phyloP scores from a whole-genome alignment of 2,113 vertebrate genomes.

The Zosterops pallidus region DNA sequence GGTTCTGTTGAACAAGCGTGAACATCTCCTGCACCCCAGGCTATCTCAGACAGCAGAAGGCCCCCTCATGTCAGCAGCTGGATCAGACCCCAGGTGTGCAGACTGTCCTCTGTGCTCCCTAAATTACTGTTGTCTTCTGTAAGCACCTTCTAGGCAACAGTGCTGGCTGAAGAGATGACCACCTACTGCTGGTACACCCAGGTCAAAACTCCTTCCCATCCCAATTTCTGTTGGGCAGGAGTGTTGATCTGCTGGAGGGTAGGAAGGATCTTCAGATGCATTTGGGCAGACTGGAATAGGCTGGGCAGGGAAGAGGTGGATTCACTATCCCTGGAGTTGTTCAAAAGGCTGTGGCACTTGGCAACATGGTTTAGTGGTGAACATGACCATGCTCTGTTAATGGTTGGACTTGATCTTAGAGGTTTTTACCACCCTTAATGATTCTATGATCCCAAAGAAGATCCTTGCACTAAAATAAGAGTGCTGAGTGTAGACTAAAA shows the following conservation, averaged over 20 bases:
- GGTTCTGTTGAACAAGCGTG: not conserved
- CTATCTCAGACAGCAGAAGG: too few relatives aligned
- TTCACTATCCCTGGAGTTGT: not conserved
- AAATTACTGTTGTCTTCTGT: not conserved
- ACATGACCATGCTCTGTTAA: accelerated
- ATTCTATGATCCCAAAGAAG: not conserved
- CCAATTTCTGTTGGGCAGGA: too few relatives aligned
- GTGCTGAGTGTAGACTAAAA: not conserved
- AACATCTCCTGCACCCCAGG: not conserved
- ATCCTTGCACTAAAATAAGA: not conserved
- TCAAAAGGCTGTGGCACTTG: not conserved
- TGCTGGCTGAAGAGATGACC: not conserved
- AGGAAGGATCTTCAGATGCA: not conserved
- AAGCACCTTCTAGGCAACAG: not conserved
- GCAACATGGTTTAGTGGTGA: not conserved
- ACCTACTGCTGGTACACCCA: not conserved
- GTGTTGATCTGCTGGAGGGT: not conserved
- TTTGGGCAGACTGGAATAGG: not conserved
- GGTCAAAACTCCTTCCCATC: not conserved
- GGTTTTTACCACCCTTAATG: not conserved
- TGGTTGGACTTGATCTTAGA: accelerated
- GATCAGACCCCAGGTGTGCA: not conserved
- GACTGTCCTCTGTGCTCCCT: not conserved
- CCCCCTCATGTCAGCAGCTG: not conserved
- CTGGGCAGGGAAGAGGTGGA: not conserved